These are phyloP conservation scores for Anarsia innoxiella DNA, from an alignment of 2,888 invertebrate species.

Conservation along the genomic window DNA sequence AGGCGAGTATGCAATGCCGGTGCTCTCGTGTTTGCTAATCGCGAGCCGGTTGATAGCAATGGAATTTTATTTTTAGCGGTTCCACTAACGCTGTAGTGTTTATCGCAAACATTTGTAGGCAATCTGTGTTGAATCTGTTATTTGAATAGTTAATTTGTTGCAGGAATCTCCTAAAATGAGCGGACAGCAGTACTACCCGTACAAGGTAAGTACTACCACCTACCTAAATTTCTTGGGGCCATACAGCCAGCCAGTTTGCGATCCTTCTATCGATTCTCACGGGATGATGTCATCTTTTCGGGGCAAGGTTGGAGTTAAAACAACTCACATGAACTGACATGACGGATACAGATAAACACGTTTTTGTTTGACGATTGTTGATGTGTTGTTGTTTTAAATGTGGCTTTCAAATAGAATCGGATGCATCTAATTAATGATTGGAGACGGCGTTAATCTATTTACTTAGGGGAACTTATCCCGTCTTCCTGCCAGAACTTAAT, in stretches of 20 bases:
- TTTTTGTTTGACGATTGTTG: too few species aligned
- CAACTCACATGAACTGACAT: too few species aligned
- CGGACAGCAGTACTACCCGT: slow-evolving; percentile 89
- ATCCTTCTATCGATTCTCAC: slow-evolving; percentile 44
- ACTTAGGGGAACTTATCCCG: too few species aligned
- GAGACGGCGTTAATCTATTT: too few species aligned
- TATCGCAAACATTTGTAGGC: slow-evolving; percentile 31
- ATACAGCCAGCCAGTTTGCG: too few species aligned
- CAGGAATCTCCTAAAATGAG: slow-evolving; percentile 77
- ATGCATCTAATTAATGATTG: too few species aligned
- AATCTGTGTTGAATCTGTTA: slow-evolving; percentile 14
- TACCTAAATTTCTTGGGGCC: slow-evolving; percentile 28
- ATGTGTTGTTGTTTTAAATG: too few species aligned
- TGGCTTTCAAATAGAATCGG: too few species aligned
- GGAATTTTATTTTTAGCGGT: slow-evolving; percentile 52
- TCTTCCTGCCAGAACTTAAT: too few species aligned
- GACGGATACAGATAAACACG: too few species aligned
- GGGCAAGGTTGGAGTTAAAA: slow-evolving; percentile 32
- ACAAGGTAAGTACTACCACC: slow-evolving; percentile 81
- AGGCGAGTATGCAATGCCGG: slow-evolving; percentile 12
- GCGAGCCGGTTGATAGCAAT: slow-evolving; percentile 44
- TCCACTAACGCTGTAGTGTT: slow-evolving; percentile 28
- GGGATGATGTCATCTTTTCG: slow-evolving; percentile 65
- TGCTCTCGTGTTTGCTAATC: slow-evolving; percentile 32
- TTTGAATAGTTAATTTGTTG: slow-evolving; percentile 24